Percentiles rank a stretch among this genome's conserved stretches.
Evolutionary conservation across 2,888 invertebrate genomes (phyloP).

Genomic region (Odontothrips loti): DNA sequence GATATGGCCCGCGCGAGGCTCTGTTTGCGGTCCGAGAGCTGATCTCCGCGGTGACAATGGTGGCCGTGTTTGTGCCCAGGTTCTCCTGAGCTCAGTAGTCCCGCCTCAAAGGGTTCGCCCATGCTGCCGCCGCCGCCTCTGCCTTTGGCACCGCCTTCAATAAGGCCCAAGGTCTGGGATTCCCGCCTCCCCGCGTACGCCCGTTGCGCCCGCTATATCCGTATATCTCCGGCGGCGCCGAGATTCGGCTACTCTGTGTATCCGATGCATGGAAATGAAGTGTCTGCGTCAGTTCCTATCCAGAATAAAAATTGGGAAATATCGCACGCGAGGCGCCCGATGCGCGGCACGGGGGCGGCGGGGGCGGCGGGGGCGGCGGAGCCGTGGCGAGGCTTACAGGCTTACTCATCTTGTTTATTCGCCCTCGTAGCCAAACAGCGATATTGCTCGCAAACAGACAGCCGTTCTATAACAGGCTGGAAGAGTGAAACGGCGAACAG

Average conservation of each 20-base stretch:
- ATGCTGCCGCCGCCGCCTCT: no score
- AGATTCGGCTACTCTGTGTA: background rate
- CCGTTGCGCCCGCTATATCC: background rate
- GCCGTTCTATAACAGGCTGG: no score
- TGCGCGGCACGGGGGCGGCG: background rate
- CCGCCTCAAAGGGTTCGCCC: no score
- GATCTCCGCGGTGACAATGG: no score
- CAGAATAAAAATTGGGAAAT: background rate
- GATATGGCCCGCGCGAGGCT: no score
- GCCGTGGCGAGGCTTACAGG: background rate
- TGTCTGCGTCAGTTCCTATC: background rate
- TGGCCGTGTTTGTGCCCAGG: no score
- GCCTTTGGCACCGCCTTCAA: no score
- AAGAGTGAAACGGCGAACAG: no score
- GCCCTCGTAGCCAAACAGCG: background rate
- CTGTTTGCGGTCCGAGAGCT: no score
- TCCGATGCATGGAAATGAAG: background rate
- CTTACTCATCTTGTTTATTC: background rate
- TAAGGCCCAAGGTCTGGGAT: no score
- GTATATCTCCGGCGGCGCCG: background rate
- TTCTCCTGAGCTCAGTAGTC: no score
- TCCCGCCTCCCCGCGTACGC: background rate
- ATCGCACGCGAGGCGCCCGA: background rate
- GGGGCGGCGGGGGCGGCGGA: background rate
- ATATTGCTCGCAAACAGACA: slow-evolving; percentile 18